Evolutionary conservation across 2,888 invertebrate species (phyloP).

Genomic region (Odontomyia ornata): DNA sequence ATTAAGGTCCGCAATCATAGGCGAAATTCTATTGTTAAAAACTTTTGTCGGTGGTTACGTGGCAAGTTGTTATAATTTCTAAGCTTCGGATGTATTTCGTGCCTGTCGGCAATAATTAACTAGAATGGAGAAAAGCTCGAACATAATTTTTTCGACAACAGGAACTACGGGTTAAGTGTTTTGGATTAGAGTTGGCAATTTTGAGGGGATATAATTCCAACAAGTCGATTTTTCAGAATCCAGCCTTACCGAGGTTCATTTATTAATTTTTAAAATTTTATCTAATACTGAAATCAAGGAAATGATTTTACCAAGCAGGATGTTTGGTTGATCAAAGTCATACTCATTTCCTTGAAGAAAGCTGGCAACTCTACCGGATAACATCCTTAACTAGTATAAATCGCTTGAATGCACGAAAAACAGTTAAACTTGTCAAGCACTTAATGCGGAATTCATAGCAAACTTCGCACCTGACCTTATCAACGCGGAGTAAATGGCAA

Average conservation of each 20-base stretch:
- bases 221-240: no score
- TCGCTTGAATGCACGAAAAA: neutral
- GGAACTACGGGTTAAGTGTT: neutral
- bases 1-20: slow-evolving; percentile 27
- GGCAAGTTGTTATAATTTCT: slow-evolving; percentile 26
- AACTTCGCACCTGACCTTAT: slow-evolving; percentile 33
- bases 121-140: no score
- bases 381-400: neutral
- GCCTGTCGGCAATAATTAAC: slow-evolving; percentile 36
- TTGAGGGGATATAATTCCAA: no score
- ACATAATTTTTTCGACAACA: no score
- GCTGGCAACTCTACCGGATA: neutral
- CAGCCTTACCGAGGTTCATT: no score
- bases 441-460: slow-evolving; percentile 9
- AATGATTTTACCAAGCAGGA: no score
- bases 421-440: neutral
- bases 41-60: neutral
- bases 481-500: neutral
- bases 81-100: slow-evolving; percentile 16
- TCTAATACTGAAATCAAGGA: no score
- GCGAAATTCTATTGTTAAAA: neutral
- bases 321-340: no score
- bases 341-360: no score
- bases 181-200: neutral
- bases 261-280: no score